Conservation (phyloP, 2,797 vertebrate species). For the Gymnocypris eckloni region DNA sequence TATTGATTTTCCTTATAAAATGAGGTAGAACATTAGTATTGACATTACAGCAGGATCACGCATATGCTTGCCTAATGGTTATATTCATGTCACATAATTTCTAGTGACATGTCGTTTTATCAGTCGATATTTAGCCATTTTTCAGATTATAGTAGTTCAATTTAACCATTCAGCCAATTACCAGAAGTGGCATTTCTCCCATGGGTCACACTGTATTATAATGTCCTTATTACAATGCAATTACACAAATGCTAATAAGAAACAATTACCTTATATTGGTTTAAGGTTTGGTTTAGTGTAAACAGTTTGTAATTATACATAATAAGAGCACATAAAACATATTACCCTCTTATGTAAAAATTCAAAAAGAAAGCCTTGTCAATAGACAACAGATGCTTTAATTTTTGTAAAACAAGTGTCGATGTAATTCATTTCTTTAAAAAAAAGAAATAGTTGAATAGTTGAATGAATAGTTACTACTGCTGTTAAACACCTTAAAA, state of each 20-base stretch:
- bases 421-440: too few relatives aligned
- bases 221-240: not conserved
- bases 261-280: not conserved
- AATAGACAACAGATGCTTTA: not conserved
- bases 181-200: not conserved
- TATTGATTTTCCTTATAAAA: not conserved
- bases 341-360: not conserved
- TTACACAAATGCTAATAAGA: not conserved
- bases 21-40: not conserved
- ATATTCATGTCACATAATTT: not conserved
- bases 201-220: not conserved
- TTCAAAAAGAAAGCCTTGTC: not conserved
- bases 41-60: conserved; percentile 6
- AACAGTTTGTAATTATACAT: not conserved
- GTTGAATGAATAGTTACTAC: not conserved
- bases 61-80: not conserved
- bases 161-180: not conserved
- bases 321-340: not conserved
- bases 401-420: too few relatives aligned
- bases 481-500: not conserved
- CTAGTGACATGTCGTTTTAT: not conserved
- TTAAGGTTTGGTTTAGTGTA: not conserved
- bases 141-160: not conserved
- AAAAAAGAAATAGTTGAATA: too few relatives aligned
- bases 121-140: not conserved